phyloP scores from a whole-genome alignment of 2,113 vertebrate genomes.

The Cricetomys ansorgei region DNA sequence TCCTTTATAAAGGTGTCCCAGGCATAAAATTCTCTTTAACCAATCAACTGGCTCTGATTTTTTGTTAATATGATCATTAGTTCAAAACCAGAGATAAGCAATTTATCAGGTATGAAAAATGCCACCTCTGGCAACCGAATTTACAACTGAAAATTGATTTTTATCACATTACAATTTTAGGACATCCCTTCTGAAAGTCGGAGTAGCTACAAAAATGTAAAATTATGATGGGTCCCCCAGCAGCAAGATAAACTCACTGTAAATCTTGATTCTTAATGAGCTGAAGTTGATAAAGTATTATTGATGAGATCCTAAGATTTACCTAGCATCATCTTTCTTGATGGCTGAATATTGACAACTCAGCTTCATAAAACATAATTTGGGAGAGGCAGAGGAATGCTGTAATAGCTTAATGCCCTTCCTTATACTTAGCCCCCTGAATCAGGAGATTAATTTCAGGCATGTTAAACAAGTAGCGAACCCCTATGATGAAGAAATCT shows the following conservation, averaged over 20 bases:
- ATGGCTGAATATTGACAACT: slow-evolving; percentile 84
- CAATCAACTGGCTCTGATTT: slow-evolving; percentile 79
- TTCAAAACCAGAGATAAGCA: slow-evolving; percentile 87
- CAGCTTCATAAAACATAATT: slow-evolving; percentile 75
- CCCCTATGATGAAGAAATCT: slow-evolving; percentile 63
- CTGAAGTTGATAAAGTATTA: slow-evolving; percentile 74
- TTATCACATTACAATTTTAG: slow-evolving; percentile 87
- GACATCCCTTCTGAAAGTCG: slow-evolving; percentile 83
- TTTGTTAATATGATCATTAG: slow-evolving; percentile 86
- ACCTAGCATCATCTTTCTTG: slow-evolving; percentile 80
- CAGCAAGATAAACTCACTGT: slow-evolving; percentile 74
- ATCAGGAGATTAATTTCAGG: not conserved
- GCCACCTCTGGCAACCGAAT: slow-evolving; percentile 83
- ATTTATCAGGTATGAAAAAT: slow-evolving; percentile 86
- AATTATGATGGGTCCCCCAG: slow-evolving; percentile 83
- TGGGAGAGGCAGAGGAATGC: slow-evolving; percentile 58
- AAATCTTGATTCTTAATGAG: slow-evolving; percentile 78
- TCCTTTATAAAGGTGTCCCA: slow-evolving; percentile 36
- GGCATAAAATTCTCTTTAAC: slow-evolving; percentile 67
- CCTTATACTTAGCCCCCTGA: slow-evolving; percentile 43
- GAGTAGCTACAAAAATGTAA: slow-evolving; percentile 79
- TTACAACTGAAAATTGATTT: slow-evolving; percentile 90
- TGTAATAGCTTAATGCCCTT: slow-evolving; percentile 44
- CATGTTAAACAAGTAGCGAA: not conserved
- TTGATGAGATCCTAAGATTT: slow-evolving; percentile 79